These are phyloP conservation scores for Eutrigla gurnardus DNA, from an alignment of 2,797 vertebrate species.

Conservation along the genomic window DNA sequence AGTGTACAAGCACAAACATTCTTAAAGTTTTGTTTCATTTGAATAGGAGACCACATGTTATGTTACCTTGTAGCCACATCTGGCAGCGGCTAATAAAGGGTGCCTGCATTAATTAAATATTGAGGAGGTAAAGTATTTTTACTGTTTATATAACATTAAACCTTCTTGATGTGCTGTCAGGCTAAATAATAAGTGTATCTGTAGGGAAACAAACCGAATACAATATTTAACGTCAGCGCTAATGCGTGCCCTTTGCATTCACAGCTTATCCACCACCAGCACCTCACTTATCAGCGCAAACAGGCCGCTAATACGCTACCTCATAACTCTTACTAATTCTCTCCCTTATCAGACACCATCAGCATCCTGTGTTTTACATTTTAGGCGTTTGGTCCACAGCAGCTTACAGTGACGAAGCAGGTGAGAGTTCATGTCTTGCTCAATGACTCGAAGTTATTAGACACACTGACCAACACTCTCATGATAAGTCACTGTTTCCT, in stretches of 20 bases:
- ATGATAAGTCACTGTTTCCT: conserved; percentile 5
- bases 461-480: conserved; percentile 10
- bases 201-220: conserved; percentile 25
- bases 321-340: background rate
- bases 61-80: conserved; percentile 1
- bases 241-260: conserved; percentile 23
- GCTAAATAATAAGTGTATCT: conserved; percentile 38
- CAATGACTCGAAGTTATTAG: conserved; percentile 26
- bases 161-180: conserved; percentile 47
- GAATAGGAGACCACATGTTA: background rate
- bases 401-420: conserved; percentile 28
- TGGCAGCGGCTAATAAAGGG: conserved; percentile 16
- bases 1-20: background rate
- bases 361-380: background rate
- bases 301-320: conserved; percentile 9
- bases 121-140: conserved; percentile 23
- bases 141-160: conserved; percentile 53
- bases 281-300: conserved; percentile 57
- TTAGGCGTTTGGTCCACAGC: background rate
- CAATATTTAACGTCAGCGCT: conserved; percentile 41
- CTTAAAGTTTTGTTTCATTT: background rate
- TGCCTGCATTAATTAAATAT: conserved; percentile 36
- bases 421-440: conserved; percentile 30
- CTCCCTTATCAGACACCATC: conserved; percentile 11
- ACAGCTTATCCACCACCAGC: conserved; percentile 50